A percentile compares a stretch with the other conserved stretches of the same genome.
Evolutionary conservation across 2,888 invertebrate species (phyloP).

Genomic region (Meghimatium bilineatum): DNA sequence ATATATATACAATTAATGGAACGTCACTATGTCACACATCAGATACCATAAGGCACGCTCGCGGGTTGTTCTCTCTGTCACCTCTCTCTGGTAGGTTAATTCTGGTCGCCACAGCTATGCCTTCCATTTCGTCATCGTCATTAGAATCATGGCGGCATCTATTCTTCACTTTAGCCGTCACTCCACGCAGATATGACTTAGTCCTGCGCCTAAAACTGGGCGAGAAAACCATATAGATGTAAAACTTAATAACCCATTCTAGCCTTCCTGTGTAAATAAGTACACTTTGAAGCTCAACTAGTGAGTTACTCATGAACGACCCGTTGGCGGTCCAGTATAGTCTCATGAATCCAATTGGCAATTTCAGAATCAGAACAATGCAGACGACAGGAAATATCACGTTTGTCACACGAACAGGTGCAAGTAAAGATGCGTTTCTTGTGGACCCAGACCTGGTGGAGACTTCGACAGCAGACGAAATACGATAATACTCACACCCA

Average conservation of each 20-base stretch:
- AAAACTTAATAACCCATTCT: constrained; percentile 49
- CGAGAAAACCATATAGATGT: constrained; percentile 52
- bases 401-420: constrained; percentile 49
- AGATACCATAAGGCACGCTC: constrained; percentile 45
- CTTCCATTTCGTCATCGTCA: constrained; percentile 28
- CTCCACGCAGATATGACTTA: constrained; percentile 14
- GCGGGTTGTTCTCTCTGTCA: constrained; percentile 8
- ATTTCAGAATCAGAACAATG: constrained; percentile 45
- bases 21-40: constrained; percentile 22
- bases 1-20: not conserved
- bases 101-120: not conserved
- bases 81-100: constrained; percentile 22
- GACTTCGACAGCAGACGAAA: constrained; percentile 51
- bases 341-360: constrained; percentile 47
- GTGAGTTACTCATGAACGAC: not conserved
- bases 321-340: constrained; percentile 4
- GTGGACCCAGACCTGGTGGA: not conserved
- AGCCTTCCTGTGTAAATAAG: constrained; percentile 47
- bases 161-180: constrained; percentile 18
- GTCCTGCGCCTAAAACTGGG: constrained; percentile 47
- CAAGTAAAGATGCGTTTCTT: constrained; percentile 3
- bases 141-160: constrained; percentile 18
- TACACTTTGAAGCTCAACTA: constrained; percentile 35
- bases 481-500: constrained; percentile 60
- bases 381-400: constrained; percentile 52